phyloP scores from a whole-genome alignment of 2,797 vertebrate species.

The Merluccius polli region DNA sequence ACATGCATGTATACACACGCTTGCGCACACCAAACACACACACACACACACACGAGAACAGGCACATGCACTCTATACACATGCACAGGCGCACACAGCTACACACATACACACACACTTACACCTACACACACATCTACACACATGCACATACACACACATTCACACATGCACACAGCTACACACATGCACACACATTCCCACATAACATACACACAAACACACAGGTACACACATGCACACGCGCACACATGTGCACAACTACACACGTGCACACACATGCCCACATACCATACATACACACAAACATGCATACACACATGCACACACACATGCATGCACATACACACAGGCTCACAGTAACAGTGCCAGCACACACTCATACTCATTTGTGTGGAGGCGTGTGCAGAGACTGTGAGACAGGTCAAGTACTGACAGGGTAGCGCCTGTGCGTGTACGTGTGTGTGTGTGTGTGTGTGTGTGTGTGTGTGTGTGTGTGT shows the following conservation, averaged over 20 bases:
- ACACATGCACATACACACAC: conserved; percentile 5
- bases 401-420: too few relatives aligned
- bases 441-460: too few relatives aligned
- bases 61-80: neutral
- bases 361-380: neutral
- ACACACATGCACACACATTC: conserved; percentile 8
- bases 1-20: neutral
- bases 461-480: neutral
- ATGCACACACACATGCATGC: too few relatives aligned
- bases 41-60: neutral
- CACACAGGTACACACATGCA: neutral
- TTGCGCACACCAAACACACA: neutral
- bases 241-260: neutral
- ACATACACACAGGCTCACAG: neutral
- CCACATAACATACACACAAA: neutral
- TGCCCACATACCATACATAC: conserved; percentile 15
- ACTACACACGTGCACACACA: conserved; percentile 8
- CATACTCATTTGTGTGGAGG: neutral
- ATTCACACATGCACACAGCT: conserved; percentile 2
- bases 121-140: neutral
- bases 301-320: neutral
- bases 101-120: neutral
- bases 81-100: neutral
- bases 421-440: too few relatives aligned
- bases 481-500: neutral